A percentile compares a stretch with the other conserved stretches of the same genome.
These are phyloP conservation scores for Eulemur coronatus DNA, from an alignment of 2,797 vertebrate genomes.

Conservation along the genomic window DNA sequence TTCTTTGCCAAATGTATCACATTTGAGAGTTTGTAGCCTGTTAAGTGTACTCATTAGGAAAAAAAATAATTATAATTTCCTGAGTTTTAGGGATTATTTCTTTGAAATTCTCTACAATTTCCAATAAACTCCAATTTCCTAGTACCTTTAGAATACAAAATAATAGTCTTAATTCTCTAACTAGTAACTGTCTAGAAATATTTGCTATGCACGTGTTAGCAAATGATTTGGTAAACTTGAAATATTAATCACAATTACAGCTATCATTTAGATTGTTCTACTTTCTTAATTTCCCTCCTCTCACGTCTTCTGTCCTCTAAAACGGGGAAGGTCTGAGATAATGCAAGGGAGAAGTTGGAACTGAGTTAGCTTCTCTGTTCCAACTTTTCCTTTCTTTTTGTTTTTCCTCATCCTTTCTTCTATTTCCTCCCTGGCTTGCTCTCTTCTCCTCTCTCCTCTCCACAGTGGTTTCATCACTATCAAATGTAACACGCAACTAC, in stretches of 20 bases:
- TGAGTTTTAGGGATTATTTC: constrained; percentile 22
- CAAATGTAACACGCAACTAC: not conserved
- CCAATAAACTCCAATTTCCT: not conserved
- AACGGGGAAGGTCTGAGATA: not conserved
- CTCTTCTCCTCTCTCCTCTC: not conserved
- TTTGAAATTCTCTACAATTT: constrained; percentile 27
- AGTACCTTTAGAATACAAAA: not conserved
- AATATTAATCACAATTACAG: not conserved
- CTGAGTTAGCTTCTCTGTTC: not conserved
- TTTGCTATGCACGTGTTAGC: not conserved
- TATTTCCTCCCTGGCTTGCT: not conserved
- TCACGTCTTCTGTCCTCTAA: not conserved
- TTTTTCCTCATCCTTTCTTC: not conserved
- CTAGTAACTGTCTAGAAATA: not conserved
- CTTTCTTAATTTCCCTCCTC: not conserved
- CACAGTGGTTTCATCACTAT: not conserved
- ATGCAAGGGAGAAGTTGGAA: not conserved
- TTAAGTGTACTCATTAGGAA: constrained; percentile 54
- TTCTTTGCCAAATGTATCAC: constrained; percentile 71
- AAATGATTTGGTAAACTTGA: not conserved
- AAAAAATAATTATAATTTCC: constrained; percentile 55
- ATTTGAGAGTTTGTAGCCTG: constrained; percentile 60
- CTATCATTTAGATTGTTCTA: not conserved
- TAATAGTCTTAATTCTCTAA: constrained; percentile 3
- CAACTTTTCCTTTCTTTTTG: not conserved